Conservation (phyloP, 2,888 invertebrate species). For the Gnatocerus cornutus region DNA sequence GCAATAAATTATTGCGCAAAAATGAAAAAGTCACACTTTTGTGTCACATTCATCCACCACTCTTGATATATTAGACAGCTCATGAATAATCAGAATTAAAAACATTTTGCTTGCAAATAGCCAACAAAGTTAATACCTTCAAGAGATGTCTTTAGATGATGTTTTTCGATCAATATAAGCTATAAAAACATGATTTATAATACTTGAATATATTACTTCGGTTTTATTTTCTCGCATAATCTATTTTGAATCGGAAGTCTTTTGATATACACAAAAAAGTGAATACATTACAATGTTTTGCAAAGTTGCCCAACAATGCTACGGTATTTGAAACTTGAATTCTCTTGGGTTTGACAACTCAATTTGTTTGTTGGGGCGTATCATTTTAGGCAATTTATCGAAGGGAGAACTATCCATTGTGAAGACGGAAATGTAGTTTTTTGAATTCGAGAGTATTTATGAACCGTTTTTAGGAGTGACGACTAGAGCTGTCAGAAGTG, state of each 20-base stretch:
- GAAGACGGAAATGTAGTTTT: constrained; percentile 18
- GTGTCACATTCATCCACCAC: constrained; percentile 10
- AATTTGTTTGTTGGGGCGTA: constrained; percentile 40
- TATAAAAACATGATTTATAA: constrained; percentile 44
- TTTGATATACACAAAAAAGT: constrained; percentile 39
- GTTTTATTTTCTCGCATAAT: constrained; percentile 41
- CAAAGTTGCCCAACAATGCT: constrained; percentile 21
- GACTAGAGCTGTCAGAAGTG: not conserved
- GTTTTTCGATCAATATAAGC: constrained; percentile 27
- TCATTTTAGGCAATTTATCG: constrained; percentile 28
- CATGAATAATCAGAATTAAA: constrained; percentile 24
- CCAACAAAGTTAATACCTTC: constrained; percentile 10
- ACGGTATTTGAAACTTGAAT: constrained; percentile 27
- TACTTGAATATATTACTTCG: constrained; percentile 43
- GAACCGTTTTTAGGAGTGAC: constrained; percentile 11
- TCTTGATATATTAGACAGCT: constrained; percentile 11
- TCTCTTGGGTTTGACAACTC: constrained; percentile 33
- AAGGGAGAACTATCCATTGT: constrained; percentile 16
- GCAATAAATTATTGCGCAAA: constrained; percentile 8
- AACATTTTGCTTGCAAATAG: constrained; percentile 9
- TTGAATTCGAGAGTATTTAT: constrained; percentile 9
- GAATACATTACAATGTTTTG: constrained; percentile 44
- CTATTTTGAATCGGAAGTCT: constrained; percentile 45
- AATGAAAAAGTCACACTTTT: constrained; percentile 5
- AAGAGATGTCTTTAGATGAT: constrained; percentile 23